Base-by-base conservation (phyloP, 2,113 vertebrate genomes). In the Podiceps cristatus region DNA sequence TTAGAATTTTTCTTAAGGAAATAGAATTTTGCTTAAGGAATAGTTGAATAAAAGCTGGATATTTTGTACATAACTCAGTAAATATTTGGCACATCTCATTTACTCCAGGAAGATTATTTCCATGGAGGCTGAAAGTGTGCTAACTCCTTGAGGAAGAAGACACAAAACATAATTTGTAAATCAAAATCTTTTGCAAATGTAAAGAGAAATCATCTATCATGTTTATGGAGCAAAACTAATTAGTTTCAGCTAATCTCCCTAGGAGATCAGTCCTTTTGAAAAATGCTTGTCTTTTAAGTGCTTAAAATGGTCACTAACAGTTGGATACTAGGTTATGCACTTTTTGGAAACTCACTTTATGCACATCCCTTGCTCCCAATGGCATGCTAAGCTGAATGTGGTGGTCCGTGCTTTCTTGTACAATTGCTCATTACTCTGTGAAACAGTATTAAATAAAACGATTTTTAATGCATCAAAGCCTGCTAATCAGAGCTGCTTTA, bases 401-500 rank as follows among this genome's bases (percentile, higher is more conserved):
- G 4, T 40, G 12, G 8, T 62, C 47, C 37, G 27, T 18, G 37
- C 89, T 81, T 71, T 60, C 75, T 52, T 60, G 28, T 74, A 72
- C 72, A 73, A 33, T 22, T 66, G 47, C 71, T 91, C 56, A 58
- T 85, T 55, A 49, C 28, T 82, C 90, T 50, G 55, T 50, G 68
- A 91, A 94, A 73, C 42, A 35, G 17, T 78, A 62, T 71, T 84
- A 91, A 90, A 77, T 15, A 71, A 63, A 91, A 83, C 56, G 37
- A 64, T 59, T 91, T 91, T 75, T 82, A 94, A 78, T 78, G 49
- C 52, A 64, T 88, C 90, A 74, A 81, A 93, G 71, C 80, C 45
- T 74, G 78, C 50, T 96, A 94, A 97, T 95, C 60, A 82, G 63
- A 67, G 67, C 72, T 73, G 74, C 66, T 91, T 95, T 94, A 56